Base-by-base conservation (phyloP, 2,113 vertebrate species). In the Gopherus evgoodei region DNA sequence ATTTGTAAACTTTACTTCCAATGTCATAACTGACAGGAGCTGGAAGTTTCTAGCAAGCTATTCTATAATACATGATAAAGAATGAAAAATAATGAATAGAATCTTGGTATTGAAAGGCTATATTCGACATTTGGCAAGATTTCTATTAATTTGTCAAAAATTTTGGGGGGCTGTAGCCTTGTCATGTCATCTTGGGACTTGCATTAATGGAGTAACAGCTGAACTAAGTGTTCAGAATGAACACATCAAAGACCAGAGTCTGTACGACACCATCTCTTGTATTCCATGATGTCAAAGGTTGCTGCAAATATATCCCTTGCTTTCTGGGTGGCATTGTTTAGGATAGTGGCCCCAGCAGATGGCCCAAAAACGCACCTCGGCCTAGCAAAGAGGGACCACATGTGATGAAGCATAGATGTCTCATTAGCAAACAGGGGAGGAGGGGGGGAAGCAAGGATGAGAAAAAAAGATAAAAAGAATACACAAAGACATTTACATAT, bases 401-500 rank as follows among this genome's bases (percentile, higher is more conserved):
- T 98, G 97, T 95, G 97, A 98, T 9, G 93, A 97, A 88, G 96
- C 93, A 88, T 88, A 97, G 98, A 98, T 96, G 97, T 97, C 98
- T 98, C 98, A 98, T 98, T 98, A 98, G 95, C 97, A 98, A 97
- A 97, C 62, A 89, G 96, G 86, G 95, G 95, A 78, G 6, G 87
- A 69, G 49, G 35, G 9, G 65, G 65, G 80, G 75, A 93, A 87
- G 83, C 93, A 35, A 96, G 97, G 96, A 98, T 96, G 97, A 96
- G 96, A 97, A 96, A 97, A 91, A 94, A 95, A 98, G 97, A 98
- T 98, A 98, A 98, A 98, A 98, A 97, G 98, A 98, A 97, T 96
- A 97, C 97, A 98, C 97, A 97, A 96, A 98, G 98, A 94, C 97
- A 98, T 98, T 98, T 98, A 98, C 98, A 99, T 98, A 98, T 98